Percentiles rank a stretch among this genome's conserved stretches.
These are phyloP conservation scores for Manduca sexta DNA, from an alignment of 1,140 invertebrate genomes.

Conservation along the genomic window DNA sequence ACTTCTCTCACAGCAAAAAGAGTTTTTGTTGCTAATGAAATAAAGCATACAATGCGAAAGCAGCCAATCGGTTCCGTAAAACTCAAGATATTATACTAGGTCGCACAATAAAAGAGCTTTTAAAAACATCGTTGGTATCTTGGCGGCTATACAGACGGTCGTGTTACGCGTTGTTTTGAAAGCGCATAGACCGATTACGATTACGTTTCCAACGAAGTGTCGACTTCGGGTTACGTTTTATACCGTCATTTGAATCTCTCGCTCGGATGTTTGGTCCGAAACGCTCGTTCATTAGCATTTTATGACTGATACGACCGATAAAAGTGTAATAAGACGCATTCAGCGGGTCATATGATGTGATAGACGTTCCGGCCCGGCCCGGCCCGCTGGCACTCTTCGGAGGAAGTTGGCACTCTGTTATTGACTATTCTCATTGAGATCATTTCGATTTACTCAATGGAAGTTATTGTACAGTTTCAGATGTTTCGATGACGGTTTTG, in stretches of 20 bases:
- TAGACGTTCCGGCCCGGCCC: constrained; percentile 43
- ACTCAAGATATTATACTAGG: constrained; percentile 12
- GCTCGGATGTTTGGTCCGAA: constrained; percentile 69
- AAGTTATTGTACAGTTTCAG: constrained; percentile 47
- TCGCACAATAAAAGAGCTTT: constrained; percentile 62
- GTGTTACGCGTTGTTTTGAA: constrained; percentile 68
- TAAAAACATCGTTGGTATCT: constrained; percentile 58
- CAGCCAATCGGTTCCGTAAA: background rate
- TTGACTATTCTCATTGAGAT: constrained; percentile 50
- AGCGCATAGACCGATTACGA: constrained; percentile 59
- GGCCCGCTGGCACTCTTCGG: constrained; percentile 44
- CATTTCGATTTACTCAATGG: constrained; percentile 51
- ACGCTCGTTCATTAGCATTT: constrained; percentile 70
- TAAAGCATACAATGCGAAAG: background rate
- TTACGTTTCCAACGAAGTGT: constrained; percentile 68
- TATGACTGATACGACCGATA: constrained; percentile 70
- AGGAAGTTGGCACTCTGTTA: constrained; percentile 54
- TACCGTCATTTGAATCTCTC: constrained; percentile 68
- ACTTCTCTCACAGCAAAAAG: too few relatives aligned
- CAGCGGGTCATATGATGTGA: constrained; percentile 60
- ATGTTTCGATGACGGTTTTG: constrained; percentile 44
- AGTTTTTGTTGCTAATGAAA: background rate
- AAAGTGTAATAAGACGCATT: constrained; percentile 69
- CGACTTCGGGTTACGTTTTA: constrained; percentile 68
- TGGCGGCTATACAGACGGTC: constrained; percentile 46